Base-by-base conservation (phyloP, 2,113 vertebrate genomes). In the Neotoma lepida region DNA sequence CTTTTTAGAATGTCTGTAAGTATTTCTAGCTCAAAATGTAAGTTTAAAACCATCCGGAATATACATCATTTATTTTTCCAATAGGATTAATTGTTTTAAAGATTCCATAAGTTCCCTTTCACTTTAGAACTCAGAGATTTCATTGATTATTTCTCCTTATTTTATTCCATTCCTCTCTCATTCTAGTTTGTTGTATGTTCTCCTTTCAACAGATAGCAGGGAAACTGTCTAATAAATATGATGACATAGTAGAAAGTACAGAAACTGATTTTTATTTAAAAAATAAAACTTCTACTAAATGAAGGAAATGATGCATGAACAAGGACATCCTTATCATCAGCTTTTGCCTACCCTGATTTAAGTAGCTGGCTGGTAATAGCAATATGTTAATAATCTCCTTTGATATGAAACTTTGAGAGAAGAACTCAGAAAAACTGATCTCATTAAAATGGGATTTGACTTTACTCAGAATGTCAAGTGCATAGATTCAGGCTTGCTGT, bases 381-480 rank as follows among this genome's bases (percentile, higher is more conserved):
- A 74, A 74, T 74, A 41, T 44, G 41, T 28, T 74, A 74, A 28
- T 74, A 44, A 74, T 74, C 41, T 77, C 8, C 13, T 77, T 30
- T 46, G 44, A 33, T 46, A 77, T 30, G 26, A 77, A 82, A 89
- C 12, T 70, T 44, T 74, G 71, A 77, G 44, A 44, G 22, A 77
- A 46, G 84, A 89, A n/a, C 44, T 85, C 76, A 93, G 74, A 96
- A 94, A 96, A 88, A 95, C 86, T 74, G 61, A 33, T 96, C 64
- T 97, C 93, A 96, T 96, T 96, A 94, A 94, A 95, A 64, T 61
- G 54, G 14, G 39, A 96, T 96, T 96, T 96, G 64, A 35, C 76
- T 93, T 93, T 94, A 63, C 41, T 84, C 66, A 95, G 89, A 96
- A 89, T 95, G 87, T 85, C 85, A 95, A 95, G 92, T 88, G 44